phyloP scores from a whole-genome alignment of 2,797 vertebrate genomes.

The Oreochromis grahami region DNA sequence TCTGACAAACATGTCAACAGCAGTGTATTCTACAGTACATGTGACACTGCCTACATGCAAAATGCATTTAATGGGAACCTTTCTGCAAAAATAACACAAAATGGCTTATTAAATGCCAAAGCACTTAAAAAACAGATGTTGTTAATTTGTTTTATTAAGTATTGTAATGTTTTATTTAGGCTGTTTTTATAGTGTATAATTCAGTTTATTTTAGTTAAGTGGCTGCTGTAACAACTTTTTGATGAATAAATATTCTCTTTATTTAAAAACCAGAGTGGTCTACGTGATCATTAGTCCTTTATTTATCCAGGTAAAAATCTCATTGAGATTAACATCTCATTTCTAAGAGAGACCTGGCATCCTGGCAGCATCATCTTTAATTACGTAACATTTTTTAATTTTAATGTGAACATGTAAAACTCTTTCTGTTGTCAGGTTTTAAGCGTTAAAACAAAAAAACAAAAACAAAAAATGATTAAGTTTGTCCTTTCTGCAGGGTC shows the following conservation, averaged over 20 bases:
- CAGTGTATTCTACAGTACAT: background rate
- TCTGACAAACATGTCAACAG: background rate
- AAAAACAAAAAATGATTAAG: background rate
- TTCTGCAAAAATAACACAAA: background rate
- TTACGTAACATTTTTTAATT: background rate
- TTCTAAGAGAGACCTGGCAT: background rate
- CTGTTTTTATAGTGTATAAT: background rate
- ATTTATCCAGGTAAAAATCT: background rate
- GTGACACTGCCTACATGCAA: background rate
- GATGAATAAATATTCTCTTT: background rate
- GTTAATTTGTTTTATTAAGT: background rate
- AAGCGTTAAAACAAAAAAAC: background rate
- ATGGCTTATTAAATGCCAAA: background rate
- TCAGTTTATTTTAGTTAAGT: background rate
- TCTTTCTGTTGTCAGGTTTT: background rate
- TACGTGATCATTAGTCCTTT: background rate
- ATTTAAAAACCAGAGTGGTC: background rate
- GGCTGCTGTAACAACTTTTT: background rate
- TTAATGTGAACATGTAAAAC: background rate
- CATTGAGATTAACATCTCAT: background rate
- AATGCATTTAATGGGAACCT: background rate
- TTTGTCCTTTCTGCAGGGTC: conserved; percentile 74
- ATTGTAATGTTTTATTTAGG: background rate
- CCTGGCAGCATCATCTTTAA: background rate
- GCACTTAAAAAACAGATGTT: background rate